Evolutionary conservation across 2,113 vertebrate species (phyloP), one percentile per base, ranked within the genome.

Genomic region (Hypocryptadius cinnamomeus): DNA sequence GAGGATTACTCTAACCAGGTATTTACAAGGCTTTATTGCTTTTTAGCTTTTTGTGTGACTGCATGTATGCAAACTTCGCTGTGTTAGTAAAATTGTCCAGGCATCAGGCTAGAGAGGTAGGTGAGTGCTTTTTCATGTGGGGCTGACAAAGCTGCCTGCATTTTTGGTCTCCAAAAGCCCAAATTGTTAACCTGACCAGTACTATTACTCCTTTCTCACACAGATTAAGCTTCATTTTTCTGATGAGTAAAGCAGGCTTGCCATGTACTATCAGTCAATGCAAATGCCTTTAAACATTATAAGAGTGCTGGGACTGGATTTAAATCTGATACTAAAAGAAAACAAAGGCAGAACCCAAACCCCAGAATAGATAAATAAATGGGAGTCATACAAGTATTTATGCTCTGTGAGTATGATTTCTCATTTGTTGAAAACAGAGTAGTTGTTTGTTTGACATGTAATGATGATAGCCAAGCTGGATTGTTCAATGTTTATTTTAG

Each of bases 1-100:
- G 99, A 99, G 92, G 99, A 99, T 95, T 99, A 96, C 92, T 99
- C 99, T 70, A 98, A 99, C 72, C 98, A 99, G 98, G 99, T 99
- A 96, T 68, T 61, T 91, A 64, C 33, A 79, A 70, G 14, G 13
- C 33, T 79, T 77, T 39, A 5, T 53, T 69, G n/a, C 13, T 33
- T 68, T 54, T 77, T 53, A 66, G 12, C 40, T 71, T 47, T 79
- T 68, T 40, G 64, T 42, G 25, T 92, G 19, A 54, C 30, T 87
- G 5, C 47, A 10, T 54, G 9, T 59, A 11, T 77, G 37, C 40
- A 85, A 39, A 72, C 15, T 13, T 85, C 17, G 27, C 37, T 71
- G 13, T 81, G 23, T 81, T n/a, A 69, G 37, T 5, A 76, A 42
- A 83, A 69, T 30, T 66, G 31, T 23, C 50, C 10, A 27, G 42